Percentiles rank a stretch among this genome's conserved stretches.
Evolutionary conservation across 2,113 vertebrate species (phyloP).

Genomic region (Rhinopomastus cyanomelas): DNA sequence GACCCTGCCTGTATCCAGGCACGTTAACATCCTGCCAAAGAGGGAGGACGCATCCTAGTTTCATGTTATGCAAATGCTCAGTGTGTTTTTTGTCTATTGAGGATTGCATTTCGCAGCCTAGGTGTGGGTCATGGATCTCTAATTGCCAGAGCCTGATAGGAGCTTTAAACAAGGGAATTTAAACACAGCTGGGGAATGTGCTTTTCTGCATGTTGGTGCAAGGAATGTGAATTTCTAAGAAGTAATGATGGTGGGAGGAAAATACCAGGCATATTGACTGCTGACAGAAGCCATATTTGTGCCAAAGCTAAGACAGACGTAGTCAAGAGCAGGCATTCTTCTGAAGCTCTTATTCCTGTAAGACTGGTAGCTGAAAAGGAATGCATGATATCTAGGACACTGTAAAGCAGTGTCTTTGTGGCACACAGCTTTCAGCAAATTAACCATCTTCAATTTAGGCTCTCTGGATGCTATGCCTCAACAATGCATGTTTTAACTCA

Average conservation of each 20-base stretch:
- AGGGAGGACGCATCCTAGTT: neutral
- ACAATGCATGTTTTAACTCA: neutral
- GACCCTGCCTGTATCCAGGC: neutral
- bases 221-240: constrained; percentile 57
- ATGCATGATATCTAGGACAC: neutral
- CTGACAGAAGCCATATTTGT: neutral
- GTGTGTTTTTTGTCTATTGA: neutral
- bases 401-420: neutral
- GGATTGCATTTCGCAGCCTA: neutral
- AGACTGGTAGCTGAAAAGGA: constrained; percentile 36
- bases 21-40: neutral
- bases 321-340: constrained; percentile 1
- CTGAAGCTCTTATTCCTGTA: neutral
- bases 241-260: constrained; percentile 35
- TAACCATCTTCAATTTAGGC: neutral
- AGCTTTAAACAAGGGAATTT: constrained; percentile 23
- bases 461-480: neutral
- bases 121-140: neutral
- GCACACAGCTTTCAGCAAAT: neutral
- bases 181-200: constrained; percentile 40
- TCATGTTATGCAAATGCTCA: neutral
- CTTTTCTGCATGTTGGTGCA: constrained; percentile 24
- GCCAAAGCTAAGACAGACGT: constrained; percentile 28
- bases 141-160: neutral
- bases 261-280: constrained; percentile 21